These are phyloP conservation scores for Prorops nasuta DNA, from an alignment of 1,140 invertebrate species.

Conservation along the genomic window DNA sequence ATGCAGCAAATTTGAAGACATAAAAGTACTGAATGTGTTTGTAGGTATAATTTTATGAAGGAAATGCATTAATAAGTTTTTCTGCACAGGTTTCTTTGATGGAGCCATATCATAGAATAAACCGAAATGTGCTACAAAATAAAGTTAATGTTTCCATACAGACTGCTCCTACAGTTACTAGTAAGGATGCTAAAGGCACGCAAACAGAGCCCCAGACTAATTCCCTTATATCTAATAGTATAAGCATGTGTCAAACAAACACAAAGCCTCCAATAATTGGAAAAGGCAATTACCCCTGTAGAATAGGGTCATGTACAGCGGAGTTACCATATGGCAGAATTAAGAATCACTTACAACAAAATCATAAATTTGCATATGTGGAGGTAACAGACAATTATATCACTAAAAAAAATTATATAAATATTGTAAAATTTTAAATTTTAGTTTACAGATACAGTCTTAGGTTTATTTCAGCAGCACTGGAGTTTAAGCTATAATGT, in stretches of 20 bases:
- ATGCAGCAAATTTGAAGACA: conserved; percentile 26
- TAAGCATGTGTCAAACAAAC: not conserved
- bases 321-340: conserved; percentile 24
- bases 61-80: not conserved
- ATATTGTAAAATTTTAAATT: not conserved
- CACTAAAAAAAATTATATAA: not conserved
- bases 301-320: conserved; percentile 22
- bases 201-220: not conserved
- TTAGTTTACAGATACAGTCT: not conserved
- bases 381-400: conserved; percentile 17
- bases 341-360: conserved; percentile 29
- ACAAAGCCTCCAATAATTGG: conserved; percentile 13
- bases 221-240: no score
- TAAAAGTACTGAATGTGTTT: conserved; percentile 23
- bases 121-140: conserved; percentile 9
- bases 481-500: conserved; percentile 20
- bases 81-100: conserved; percentile 21
- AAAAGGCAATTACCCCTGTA: conserved; percentile 34
- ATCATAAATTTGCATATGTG: conserved; percentile 21
- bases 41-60: no score
- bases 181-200: not conserved
- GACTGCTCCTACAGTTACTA: conserved; percentile 17
- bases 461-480: conserved; percentile 4
- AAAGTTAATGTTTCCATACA: conserved; percentile 18
- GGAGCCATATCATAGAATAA: conserved; percentile 20